Base-by-base conservation (phyloP, 2,888 invertebrate genomes). In the Colletes collaris region DNA sequence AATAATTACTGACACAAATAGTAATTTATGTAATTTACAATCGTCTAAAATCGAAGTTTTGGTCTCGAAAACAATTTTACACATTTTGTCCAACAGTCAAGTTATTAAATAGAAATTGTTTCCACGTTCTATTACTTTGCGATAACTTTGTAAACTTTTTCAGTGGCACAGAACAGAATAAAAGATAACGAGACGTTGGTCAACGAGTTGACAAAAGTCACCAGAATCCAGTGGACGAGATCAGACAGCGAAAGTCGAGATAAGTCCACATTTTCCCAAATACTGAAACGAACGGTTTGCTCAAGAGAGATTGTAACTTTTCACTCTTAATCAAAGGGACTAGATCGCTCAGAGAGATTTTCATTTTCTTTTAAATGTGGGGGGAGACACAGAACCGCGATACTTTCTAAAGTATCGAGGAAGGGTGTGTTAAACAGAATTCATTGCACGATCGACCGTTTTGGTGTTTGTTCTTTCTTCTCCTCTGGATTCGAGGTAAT, bases 341-440 rank as follows among this genome's bases (percentile, higher is more conserved):
- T 69, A 6, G 8, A 13, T 67, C 56, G 4, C 56, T 37, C 19
- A n/a, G 11, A 35, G 49, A 49, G n/a, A 56, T 68, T 75, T 66
- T 55, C 53, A 49, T 67, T 59, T 13, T 53, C 8, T 56, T 35
- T 46, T 50, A 67, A 78, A 78, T 65, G 74, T 60, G 27, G 46
- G 8, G 8, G 0, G 7, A 52, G n/a, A 60, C 40, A 56, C n/a
- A 27, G 58, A 73, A 60, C 19, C 56, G 65, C 63, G 62, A 55
- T 60, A 55, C 3, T 35, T n/a, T 53, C 50, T 13, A 19, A 55
- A 46, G 19, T 55, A 35, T 52, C 2, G 52, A 55, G 16, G 27
- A 35, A 55, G 66, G 70, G 68, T 55, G 66, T 67, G 63, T 83
- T 81, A 80, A 83, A 84, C 78, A 79, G 81, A 87, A 87, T 88